Evolutionary conservation across 1,140 invertebrate genomes (phyloP), one percentile per base, ranked within the genome.

Genomic region (Lordiphosa mommai): DNA sequence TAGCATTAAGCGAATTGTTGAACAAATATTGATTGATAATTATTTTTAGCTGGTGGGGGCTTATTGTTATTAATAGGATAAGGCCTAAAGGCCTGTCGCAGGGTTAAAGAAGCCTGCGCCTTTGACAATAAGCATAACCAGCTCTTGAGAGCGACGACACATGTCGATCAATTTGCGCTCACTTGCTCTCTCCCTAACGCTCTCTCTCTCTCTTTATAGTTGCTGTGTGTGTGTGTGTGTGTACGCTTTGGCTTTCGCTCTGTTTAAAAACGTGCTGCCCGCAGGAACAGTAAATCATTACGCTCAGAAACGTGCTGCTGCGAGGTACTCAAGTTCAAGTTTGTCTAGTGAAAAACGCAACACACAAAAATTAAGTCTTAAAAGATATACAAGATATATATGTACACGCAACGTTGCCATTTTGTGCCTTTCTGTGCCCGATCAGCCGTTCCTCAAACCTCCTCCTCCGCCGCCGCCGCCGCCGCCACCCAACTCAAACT

Each of bases 211-310:
- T 9, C 6, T 61, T 29, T 20, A 33, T 50, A 33, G 55, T 43
- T 46, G 23, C 50, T 51, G 51, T 38, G 20, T 32, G 27, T n/a
- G 37, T 34, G 44, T 23, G 47, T 52, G 52, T 32, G 52, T 55
- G 55, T 59, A 43, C 34, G 47, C 47, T 43, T 51, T 67, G 59
- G 60, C 66, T 67, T 50, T 60, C 70, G 72, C 67, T 82, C 38
- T 37, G 69, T 63, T 79, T 80, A 84, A 82, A 84, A 84, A 84
- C 77, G 77, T 84, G 77, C 77, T 84, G 60, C 59, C 41, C 9
- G 16, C 55, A 77, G 72, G 64, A 84, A 84, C 72, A 73, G 77
- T 84, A 82, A 82, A 84, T 80, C 79, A 84, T 84, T 82, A 53
- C 63, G 70, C 56, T 72, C 47, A 49, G 72, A 84, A 82, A 85